Evolutionary conservation across 2,888 invertebrate genomes (phyloP).

Genomic region (Troglohyphantes excavatus): DNA sequence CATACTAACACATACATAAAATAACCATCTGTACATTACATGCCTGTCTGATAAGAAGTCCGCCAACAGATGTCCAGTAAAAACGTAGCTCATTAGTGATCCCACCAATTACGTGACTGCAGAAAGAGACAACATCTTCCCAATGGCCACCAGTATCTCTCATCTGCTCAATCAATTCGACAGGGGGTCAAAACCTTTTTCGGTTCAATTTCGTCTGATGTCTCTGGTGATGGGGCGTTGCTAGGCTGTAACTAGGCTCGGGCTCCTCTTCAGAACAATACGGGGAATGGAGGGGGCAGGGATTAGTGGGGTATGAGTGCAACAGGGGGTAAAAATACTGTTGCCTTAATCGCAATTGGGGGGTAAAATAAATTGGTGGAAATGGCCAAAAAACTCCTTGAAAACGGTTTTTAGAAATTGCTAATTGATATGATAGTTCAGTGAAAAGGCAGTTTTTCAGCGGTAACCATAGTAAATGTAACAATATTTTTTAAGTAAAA

Average conservation of each 20-base stretch:
- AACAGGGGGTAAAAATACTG: constrained; percentile 45
- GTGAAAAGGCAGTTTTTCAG: constrained; percentile 50
- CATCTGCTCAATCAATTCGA: constrained; percentile 47
- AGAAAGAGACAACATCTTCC: constrained; percentile 15
- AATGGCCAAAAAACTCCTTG: constrained; percentile 32
- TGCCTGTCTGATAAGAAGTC: not conserved
- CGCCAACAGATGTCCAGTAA: not conserved
- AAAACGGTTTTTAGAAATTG: not conserved
- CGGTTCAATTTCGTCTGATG: constrained; percentile 48
- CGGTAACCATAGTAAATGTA: too few relatives aligned
- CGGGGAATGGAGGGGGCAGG: not conserved
- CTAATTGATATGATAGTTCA: constrained; percentile 30
- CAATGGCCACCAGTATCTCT: not conserved
- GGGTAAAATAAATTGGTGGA: constrained; percentile 33
- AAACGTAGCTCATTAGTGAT: constrained; percentile 32
- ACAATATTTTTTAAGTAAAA: too few relatives aligned
- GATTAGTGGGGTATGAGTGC: not conserved
- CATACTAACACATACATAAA: too few relatives aligned
- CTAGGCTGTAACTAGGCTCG: constrained; percentile 47
- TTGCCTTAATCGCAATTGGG: constrained; percentile 56
- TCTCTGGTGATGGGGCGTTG: constrained; percentile 35
- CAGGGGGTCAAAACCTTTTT: constrained; percentile 50
- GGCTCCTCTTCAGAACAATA: constrained; percentile 32
- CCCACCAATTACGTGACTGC: constrained; percentile 3
- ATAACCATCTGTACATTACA: not conserved